These are phyloP conservation scores for Conus canariensis DNA, from an alignment of 2,888 invertebrate genomes.

Conservation along the genomic window DNA sequence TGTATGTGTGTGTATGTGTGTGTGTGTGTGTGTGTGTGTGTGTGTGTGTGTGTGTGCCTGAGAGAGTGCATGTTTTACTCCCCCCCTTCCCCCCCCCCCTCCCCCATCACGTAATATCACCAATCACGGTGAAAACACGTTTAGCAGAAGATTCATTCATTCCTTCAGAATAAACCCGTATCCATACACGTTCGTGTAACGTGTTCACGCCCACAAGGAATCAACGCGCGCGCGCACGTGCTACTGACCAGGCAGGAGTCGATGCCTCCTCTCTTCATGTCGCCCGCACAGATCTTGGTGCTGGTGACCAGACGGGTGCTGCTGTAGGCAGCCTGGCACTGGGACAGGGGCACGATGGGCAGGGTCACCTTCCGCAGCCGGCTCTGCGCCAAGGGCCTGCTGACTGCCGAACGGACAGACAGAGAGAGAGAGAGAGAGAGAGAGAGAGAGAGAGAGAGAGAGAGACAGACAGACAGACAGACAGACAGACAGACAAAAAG, in stretches of 20 bases:
- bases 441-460: background rate
- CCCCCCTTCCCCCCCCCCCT: too few relatives aligned
- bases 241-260: conserved; percentile 48
- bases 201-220: too few relatives aligned
- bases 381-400: background rate
- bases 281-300: conserved; percentile 50
- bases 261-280: conserved; percentile 44
- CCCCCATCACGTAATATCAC: too few relatives aligned
- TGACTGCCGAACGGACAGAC: background rate
- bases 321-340: conserved; percentile 34
- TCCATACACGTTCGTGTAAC: too few relatives aligned
- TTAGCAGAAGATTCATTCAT: too few relatives aligned
- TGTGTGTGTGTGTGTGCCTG: background rate
- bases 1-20: background rate
- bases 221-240: too few relatives aligned
- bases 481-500: background rate
- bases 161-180: too few relatives aligned
- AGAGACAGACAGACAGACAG: background rate
- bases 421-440: background rate
- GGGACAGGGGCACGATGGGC: conserved; percentile 35
- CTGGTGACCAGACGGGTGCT: conserved; percentile 31
- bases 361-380: conserved; percentile 41
- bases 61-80: too few relatives aligned
- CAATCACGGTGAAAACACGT: too few relatives aligned
- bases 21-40: background rate